Base-by-base conservation (phyloP, 2,113 vertebrate species). In the Aldabrachelys gigantea region DNA sequence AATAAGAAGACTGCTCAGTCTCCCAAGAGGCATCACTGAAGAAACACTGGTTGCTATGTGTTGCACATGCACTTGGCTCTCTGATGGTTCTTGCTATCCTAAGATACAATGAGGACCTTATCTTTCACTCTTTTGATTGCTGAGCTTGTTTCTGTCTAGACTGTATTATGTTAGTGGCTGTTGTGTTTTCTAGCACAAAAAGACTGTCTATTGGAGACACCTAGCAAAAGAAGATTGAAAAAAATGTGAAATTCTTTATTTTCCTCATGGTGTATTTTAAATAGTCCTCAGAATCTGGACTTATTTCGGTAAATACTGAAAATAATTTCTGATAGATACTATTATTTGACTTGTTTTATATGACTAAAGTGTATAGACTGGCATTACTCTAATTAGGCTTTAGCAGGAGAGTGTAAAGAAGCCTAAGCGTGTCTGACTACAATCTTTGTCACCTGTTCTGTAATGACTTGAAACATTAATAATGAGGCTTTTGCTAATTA, bases 91-190 rank as follows among this genome's bases (percentile, higher is more conserved):
- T 35, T 35, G 14, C 14, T 31, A 83, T 72, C n/a, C 47, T 31
- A 52, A 65, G 78, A 89, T 84, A 85, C 5, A 53, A 12, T 0
- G 69, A 29, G 3, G n/a, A 85, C 6, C 56, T 35, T 22, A 11
- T 80, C 53, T 88, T 84, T 82, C 21, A 16, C n/a, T 44, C 38
- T 29, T n/a, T 1, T 69, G 59, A 59, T 84, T 72, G 54, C 0
- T 3, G 38, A 85, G 19, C 19, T 2, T 0, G 0, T 80, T 89
- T 75, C n/a, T 80, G 17, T 80, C 69, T 0, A 5, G 25, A 57
- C 22, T 0, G 0, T 41, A 44, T 21, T n/a, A 0, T 10, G 44
- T 1, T 0, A 10, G 41, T 1, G 25, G 6, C 2, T 76, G 27
- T 38, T 76, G 56, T 31, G 10, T 52, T 65, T 80, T 54, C 41